Base-by-base conservation (phyloP, 2,888 invertebrate species). In the Pseudococcus jackbeardsleyi region DNA sequence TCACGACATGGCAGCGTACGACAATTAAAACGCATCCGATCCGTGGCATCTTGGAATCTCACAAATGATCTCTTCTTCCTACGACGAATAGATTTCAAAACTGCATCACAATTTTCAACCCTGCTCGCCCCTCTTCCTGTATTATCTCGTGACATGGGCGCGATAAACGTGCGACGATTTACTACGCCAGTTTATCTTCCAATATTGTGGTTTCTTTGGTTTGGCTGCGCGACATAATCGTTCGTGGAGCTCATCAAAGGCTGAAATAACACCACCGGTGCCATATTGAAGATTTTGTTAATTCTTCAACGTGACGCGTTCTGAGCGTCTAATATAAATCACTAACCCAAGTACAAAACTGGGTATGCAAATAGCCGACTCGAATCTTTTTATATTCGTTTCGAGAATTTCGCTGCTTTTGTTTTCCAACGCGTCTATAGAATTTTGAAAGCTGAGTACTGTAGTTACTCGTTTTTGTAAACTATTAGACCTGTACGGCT, bases 171-270 rank as follows among this genome's bases (percentile, higher is more conserved):
- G 42, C 42, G 79, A 82, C 46, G 79, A 82, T 46, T 82, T 82
- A 82, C 79, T n/a, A 46, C 11, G 46, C 79, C 19, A 82, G 79
- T 82, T 82, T 42, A 82, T 46, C 79, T 82, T 82, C 79, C 42
- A 22, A 82, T 82, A 72, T 82, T 82, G 79, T 82, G 79, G 79
- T 82, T 82, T 82, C 19, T 19, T 46, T 22, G 79, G 79, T 19
- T 46, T 22, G 79, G 79, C 19, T 82, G n/a, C n/a, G 19, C 19
- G 79, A 82, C 79, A 82, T 46, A 46, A 82, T 82, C 46, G 33
- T 82, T 82, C 46, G 79, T 82, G 79, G 15, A 82, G 46, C 46
- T 82, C 79, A 33, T 82, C 79, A 82, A 82, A 82, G 33, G 79
- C 79, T 82, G 19, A 19, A 82, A 82, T 22, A 72, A 33, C 8